A percentile compares a stretch with the other conserved stretches of the same genome.
phyloP scores from a whole-genome alignment of 2,888 invertebrate genomes.

The Cerastoderma edule region DNA sequence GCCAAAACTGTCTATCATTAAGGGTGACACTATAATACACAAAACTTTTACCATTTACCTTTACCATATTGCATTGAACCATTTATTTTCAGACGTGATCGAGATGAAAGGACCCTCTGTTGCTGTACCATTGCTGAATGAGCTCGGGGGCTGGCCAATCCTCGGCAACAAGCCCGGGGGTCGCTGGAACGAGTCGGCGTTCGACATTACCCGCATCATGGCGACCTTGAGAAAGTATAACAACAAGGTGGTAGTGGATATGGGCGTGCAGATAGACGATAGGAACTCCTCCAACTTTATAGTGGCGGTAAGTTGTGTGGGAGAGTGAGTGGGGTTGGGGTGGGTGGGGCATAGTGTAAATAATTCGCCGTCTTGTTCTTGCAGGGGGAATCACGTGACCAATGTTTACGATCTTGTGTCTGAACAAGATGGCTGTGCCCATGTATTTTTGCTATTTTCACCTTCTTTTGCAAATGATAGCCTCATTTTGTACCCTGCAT shows the following conservation, averaged over 20 bases:
- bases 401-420: no score
- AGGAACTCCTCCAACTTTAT: slow-evolving; percentile 94
- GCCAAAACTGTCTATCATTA: no score
- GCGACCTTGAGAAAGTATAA: slow-evolving; percentile 88
- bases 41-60: neutral
- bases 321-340: neutral
- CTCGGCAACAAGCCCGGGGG: slow-evolving; percentile 61
- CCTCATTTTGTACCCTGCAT: no score
- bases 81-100: slow-evolving; percentile 86
- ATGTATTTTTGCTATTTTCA: no score
- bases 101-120: slow-evolving; percentile 87
- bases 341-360: no score
- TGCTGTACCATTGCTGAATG: slow-evolving; percentile 85
- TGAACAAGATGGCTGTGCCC: no score
- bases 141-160: slow-evolving; percentile 94
- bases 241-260: slow-evolving; percentile 84
- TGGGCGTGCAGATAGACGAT: slow-evolving; percentile 91
- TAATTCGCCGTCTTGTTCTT: no score
- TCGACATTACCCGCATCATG: slow-evolving; percentile 84
- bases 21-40: no score
- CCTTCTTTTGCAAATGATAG: no score
- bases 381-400: no score
- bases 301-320: slow-evolving; percentile 88
- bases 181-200: slow-evolving; percentile 87
- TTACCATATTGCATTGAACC: no score